Conservation (phyloP, 2,113 vertebrate genomes). For the Pyxicephalus adspersus region DNA sequence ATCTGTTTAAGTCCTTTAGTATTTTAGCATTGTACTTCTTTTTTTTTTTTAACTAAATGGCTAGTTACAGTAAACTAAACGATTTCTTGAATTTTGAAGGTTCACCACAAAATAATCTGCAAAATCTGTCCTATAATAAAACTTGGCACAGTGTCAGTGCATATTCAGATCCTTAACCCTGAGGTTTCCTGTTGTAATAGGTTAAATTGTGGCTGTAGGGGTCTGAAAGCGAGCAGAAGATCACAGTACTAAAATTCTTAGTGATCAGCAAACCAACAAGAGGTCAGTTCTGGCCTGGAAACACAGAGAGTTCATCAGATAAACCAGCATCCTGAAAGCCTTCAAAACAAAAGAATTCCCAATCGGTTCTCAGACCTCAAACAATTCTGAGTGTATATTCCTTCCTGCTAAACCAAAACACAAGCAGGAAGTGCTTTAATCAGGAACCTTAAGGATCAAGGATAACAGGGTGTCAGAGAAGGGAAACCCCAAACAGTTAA, state of each 20-base stretch:
- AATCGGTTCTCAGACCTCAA: conserved; percentile 27
- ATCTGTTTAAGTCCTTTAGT: background rate
- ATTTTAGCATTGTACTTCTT: background rate
- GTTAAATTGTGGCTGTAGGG: background rate
- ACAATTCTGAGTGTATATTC: conserved; percentile 42
- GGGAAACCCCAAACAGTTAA: background rate
- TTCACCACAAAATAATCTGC: background rate
- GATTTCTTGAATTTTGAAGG: background rate
- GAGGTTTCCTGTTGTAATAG: background rate
- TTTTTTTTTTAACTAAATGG: background rate
- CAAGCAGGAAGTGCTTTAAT: conserved; percentile 41
- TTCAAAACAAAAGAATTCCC: conserved; percentile 31
- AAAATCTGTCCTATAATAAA: conserved; percentile 4
- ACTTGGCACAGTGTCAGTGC: background rate
- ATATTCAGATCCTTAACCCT: background rate
- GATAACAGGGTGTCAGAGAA: conserved; percentile 4
- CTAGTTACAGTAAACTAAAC: background rate
- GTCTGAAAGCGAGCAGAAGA: background rate
- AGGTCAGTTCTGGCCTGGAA: conserved; percentile 3
- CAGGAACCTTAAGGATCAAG: background rate
- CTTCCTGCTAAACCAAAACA: conserved; percentile 39
- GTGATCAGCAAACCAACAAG: conserved; percentile 22
- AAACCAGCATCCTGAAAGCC: conserved; percentile 38
- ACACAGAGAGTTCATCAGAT: conserved; percentile 34
- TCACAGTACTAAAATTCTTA: conserved; percentile 1